Conservation (phyloP, 2,113 vertebrate species). For the Leiothrix lutea region DNA sequence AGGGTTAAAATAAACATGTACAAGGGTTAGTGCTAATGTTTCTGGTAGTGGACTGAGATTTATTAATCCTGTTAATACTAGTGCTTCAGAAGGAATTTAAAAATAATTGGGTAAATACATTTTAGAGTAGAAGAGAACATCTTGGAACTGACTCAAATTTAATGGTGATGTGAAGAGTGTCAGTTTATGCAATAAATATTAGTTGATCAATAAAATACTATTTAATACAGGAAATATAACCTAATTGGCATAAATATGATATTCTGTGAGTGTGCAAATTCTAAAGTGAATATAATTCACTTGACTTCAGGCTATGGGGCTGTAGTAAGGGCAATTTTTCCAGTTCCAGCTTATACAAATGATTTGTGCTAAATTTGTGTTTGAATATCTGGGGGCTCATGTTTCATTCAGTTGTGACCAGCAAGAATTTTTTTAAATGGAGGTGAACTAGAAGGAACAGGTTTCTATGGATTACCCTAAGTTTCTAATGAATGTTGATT, state of each 20-base stretch:
- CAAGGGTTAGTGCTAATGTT: background rate
- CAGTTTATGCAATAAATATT: background rate
- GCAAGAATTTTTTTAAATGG: background rate
- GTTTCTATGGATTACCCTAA: background rate
- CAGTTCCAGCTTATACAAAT: background rate
- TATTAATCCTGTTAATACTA: slow-evolving; percentile 4
- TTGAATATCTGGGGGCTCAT: background rate
- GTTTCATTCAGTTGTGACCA: background rate
- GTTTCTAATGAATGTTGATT: background rate
- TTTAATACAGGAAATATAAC: background rate
- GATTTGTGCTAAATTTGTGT: background rate
- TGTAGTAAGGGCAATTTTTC: background rate
- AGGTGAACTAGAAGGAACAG: background rate
- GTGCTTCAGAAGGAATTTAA: background rate
- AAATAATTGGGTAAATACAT: background rate
- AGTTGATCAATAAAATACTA: background rate
- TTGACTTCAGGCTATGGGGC: background rate
- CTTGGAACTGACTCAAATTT: background rate
- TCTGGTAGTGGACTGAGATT: background rate
- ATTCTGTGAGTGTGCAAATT: background rate
- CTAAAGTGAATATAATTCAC: background rate
- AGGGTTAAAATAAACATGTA: slow-evolving; percentile 18
- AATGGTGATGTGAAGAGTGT: background rate
- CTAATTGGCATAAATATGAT: background rate
- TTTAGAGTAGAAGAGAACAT: background rate